These are phyloP conservation scores for Stegana nigrithorax DNA, from an alignment of 2,888 invertebrate species.

Conservation along the genomic window DNA sequence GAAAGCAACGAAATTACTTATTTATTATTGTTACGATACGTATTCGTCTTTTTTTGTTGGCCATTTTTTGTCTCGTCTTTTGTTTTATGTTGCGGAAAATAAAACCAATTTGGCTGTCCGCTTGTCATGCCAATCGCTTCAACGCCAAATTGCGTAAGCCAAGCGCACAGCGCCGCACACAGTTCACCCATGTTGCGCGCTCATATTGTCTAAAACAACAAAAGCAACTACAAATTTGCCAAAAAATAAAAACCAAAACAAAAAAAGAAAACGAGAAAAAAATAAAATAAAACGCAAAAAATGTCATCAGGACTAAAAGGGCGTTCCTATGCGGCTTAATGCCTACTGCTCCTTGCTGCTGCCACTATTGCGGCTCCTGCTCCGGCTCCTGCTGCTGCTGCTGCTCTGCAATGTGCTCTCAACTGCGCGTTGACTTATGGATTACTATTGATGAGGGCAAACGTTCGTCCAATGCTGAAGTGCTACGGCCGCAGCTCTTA, in stretches of 20 bases:
- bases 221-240: too few relatives aligned
- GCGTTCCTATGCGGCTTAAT: too few relatives aligned
- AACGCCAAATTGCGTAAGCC: not conserved
- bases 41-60: conserved; percentile 23
- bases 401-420: not conserved
- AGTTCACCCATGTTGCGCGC: too few relatives aligned
- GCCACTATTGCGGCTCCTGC: not conserved
- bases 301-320: too few relatives aligned
- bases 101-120: too few relatives aligned
- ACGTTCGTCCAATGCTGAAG: too few relatives aligned
- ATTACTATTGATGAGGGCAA: not conserved
- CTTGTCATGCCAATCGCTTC: too few relatives aligned
- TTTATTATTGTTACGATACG: not conserved
- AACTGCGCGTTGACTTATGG: not conserved
- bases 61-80: conserved; percentile 47
- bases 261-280: not conserved
- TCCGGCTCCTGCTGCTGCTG: not conserved
- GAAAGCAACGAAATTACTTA: not conserved
- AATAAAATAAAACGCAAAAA: too few relatives aligned
- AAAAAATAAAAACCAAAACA: too few relatives aligned
- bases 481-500: too few relatives aligned
- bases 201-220: too few relatives aligned
- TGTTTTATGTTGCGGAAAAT: conserved; percentile 60
- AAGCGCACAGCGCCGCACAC: too few relatives aligned
- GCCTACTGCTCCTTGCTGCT: not conserved